These are phyloP conservation scores for Rhynchomys soricoides DNA, from an alignment of 2,113 vertebrate genomes.

Conservation along the genomic window DNA sequence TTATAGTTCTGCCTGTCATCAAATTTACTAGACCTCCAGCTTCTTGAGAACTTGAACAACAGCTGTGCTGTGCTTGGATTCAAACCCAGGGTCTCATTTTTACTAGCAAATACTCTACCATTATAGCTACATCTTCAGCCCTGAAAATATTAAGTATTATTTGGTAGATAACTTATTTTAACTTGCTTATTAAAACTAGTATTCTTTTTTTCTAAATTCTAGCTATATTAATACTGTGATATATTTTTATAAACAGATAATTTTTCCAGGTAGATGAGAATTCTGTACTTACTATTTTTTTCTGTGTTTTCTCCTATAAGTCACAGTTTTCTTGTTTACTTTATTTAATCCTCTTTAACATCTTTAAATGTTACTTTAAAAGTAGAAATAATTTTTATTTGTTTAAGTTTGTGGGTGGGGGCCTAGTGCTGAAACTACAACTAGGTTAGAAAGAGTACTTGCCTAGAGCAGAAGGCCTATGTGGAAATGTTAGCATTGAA, in stretches of 20 bases:
- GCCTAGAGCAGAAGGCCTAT: not conserved
- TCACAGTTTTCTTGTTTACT: not conserved
- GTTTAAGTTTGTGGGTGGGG: not conserved
- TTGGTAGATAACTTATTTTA: constrained; percentile 38
- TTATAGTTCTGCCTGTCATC: not conserved
- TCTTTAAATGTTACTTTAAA: not conserved
- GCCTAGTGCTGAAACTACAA: not conserved
- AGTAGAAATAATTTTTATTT: not conserved
- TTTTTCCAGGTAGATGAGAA: constrained; percentile 31
- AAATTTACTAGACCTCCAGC: not conserved
- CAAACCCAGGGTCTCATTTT: not conserved
- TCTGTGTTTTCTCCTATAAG: not conserved
- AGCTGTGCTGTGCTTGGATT: not conserved
- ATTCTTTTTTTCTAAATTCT: constrained; percentile 46
- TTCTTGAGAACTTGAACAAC: not conserved
- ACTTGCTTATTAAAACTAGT: constrained; percentile 32
- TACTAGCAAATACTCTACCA: not conserved
- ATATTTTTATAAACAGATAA: constrained; percentile 45
- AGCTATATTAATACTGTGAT: constrained; percentile 53
- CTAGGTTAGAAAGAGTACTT: not conserved
- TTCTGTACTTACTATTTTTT: constrained; percentile 17
- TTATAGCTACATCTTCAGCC: not conserved
- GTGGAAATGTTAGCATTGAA: not conserved
- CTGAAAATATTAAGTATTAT: constrained; percentile 10
- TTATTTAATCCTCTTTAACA: constrained; percentile 31